These are phyloP conservation scores for Salticus scenicus DNA, from an alignment of 2,888 invertebrate genomes.

Conservation along the genomic window DNA sequence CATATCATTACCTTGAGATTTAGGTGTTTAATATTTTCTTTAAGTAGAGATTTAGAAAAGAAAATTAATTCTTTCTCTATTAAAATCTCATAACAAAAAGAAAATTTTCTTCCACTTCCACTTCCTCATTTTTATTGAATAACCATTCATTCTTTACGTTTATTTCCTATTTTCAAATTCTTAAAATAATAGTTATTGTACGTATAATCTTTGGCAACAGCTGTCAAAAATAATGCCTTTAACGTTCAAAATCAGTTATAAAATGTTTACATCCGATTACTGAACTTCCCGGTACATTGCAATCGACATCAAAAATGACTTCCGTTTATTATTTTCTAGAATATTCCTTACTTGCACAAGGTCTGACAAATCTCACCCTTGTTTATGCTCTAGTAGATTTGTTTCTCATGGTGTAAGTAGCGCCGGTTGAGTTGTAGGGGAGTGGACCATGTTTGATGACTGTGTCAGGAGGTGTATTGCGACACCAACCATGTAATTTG, in stretches of 20 bases:
- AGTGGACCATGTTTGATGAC: slow-evolving; percentile 10
- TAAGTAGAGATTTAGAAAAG: too few relatives aligned
- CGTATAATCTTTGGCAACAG: background rate
- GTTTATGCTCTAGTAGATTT: background rate
- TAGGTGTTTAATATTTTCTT: too few relatives aligned
- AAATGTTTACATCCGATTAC: background rate
- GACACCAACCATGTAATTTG: slow-evolving; percentile 14
- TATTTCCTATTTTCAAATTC: background rate
- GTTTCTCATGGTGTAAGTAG: background rate
- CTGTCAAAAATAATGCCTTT: background rate
- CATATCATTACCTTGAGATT: too few relatives aligned
- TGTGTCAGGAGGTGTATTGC: slow-evolving; percentile 43
- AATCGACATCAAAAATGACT: background rate
- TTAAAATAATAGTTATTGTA: background rate
- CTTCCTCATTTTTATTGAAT: too few relatives aligned
- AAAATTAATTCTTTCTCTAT: too few relatives aligned
- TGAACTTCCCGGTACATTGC: background rate
- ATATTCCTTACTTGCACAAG: background rate
- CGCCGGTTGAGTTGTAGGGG: background rate
- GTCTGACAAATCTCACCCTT: background rate
- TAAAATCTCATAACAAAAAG: too few relatives aligned
- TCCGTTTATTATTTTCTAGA: slow-evolving; percentile 4
- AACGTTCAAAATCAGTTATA: background rate
- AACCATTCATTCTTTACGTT: too few relatives aligned
- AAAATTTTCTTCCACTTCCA: too few relatives aligned